Evolutionary conservation across 2,888 invertebrate genomes (phyloP).

Genomic region (Meghimatium bilineatum): DNA sequence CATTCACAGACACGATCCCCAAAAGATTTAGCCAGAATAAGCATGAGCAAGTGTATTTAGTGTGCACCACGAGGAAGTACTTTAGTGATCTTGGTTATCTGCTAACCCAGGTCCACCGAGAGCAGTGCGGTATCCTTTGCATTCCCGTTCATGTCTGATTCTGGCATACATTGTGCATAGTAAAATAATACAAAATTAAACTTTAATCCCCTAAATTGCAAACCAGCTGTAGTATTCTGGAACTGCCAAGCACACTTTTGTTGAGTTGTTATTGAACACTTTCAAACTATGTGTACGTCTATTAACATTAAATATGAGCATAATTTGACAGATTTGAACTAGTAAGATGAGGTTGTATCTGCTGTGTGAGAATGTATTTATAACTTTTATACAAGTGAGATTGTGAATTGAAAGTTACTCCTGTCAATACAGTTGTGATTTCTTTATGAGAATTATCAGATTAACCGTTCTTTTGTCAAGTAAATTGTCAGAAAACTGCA

Average conservation of each 20-base stretch:
- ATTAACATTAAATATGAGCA: neutral
- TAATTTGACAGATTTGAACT: neutral
- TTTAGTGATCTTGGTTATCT: no score
- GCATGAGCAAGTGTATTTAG: no score
- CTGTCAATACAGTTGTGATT: neutral
- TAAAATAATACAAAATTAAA: no score
- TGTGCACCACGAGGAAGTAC: no score
- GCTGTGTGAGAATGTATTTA: neutral
- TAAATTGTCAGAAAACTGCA: neutral
- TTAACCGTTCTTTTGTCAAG: neutral
- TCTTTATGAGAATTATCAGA: neutral
- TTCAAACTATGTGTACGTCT: neutral
- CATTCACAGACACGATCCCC: no score
- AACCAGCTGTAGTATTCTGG: neutral
- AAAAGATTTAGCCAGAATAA: no score
- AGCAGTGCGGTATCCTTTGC: no score
- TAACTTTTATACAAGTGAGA: no score
- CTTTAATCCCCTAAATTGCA: no score
- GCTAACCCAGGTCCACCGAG: no score
- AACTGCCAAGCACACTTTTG: neutral
- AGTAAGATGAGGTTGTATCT: neutral
- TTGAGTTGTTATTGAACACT: neutral
- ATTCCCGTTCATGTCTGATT: no score
- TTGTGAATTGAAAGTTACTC: neutral
- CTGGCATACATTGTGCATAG: no score